phyloP scores from a whole-genome alignment of 2,113 vertebrate genomes.

The Pristiophorus japonicus region DNA sequence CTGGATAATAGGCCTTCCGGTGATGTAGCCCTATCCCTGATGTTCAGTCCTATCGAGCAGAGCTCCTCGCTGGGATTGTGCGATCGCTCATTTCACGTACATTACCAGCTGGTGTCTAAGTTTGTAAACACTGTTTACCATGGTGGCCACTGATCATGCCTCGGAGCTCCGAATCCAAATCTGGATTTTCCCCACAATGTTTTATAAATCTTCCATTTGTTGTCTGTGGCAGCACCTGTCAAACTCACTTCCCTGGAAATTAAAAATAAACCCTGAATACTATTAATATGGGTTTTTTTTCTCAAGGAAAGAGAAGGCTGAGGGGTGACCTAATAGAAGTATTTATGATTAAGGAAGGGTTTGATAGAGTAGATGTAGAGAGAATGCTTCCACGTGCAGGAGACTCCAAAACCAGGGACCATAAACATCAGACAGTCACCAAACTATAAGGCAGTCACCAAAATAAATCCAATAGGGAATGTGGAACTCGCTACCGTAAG shows the following conservation, averaged over 20 bases:
- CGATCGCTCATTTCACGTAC: neutral
- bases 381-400: neutral
- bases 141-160: neutral
- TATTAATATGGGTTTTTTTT: neutral
- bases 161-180: neutral
- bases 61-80: neutral
- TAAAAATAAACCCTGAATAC: neutral
- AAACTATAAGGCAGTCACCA: neutral
- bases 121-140: neutral
- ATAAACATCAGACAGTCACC: neutral
- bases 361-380: neutral
- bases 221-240: neutral
- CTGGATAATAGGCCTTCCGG: neutral
- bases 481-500: neutral
- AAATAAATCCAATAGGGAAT: neutral
- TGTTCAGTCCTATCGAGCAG: neutral
- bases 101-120: neutral
- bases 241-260: neutral
- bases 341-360: neutral
- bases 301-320: neutral
- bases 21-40: neutral
- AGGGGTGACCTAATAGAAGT: neutral
- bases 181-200: neutral
- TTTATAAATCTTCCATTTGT: neutral
- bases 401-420: neutral